Evolutionary conservation across 2,113 vertebrate species (phyloP).

Genomic region (Halichoerus grypus): DNA sequence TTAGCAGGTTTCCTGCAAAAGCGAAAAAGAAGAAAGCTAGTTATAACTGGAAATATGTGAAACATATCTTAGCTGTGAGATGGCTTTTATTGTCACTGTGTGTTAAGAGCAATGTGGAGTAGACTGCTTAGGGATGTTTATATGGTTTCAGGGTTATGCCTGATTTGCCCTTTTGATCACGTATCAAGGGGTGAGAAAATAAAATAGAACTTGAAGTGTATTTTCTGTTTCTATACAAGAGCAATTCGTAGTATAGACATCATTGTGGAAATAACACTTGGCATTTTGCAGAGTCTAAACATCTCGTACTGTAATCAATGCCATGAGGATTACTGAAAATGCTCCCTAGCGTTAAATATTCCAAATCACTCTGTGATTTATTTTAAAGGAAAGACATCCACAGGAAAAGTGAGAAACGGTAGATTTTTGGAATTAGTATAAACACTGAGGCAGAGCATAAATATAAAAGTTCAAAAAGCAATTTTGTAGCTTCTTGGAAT

Average conservation of each 20-base stretch:
- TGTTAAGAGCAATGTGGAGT: neutral
- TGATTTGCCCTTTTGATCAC: neutral
- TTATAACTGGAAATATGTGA: neutral
- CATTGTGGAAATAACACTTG: neutral
- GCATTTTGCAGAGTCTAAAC: neutral
- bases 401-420: neutral
- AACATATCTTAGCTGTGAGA: neutral
- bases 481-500: neutral
- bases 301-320: neutral
- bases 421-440: neutral
- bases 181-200: neutral
- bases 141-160: neutral
- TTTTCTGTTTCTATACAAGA: conserved; percentile 9
- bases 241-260: neutral
- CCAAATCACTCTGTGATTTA: neutral
- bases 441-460: neutral
- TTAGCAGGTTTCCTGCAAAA: neutral
- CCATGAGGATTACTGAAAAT: neutral
- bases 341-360: neutral
- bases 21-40: neutral
- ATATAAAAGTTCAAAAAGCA: neutral
- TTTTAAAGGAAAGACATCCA: neutral
- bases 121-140: neutral
- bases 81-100: neutral
- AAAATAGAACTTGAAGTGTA: neutral